phyloP scores from a whole-genome alignment of 1,140 invertebrate genomes.

The Platyscapa corneri region DNA sequence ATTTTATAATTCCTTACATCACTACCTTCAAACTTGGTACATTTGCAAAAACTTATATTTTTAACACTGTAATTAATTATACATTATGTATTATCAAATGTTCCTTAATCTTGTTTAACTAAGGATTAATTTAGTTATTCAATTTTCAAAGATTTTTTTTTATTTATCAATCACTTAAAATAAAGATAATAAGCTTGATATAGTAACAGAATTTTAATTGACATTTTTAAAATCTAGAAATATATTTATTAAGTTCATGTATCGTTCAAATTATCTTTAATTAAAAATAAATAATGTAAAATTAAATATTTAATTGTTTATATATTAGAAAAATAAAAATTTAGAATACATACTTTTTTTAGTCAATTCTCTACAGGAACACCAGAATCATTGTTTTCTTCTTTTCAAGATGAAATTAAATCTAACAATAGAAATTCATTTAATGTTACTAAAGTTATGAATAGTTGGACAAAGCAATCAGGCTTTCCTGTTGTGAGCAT shows the following conservation, averaged over 20 bases:
- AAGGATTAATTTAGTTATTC: too few relatives aligned
- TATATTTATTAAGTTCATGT: too few relatives aligned
- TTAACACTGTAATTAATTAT: not conserved
- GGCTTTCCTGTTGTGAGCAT: slow-evolving; percentile 87
- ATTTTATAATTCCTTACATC: slow-evolving; percentile 80
- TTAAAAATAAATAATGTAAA: slow-evolving; percentile 10
- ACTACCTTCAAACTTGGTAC: slow-evolving; percentile 77
- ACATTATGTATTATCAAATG: too few relatives aligned
- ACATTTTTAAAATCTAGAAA: too few relatives aligned
- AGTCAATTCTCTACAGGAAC: slow-evolving; percentile 80
- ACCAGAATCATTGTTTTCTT: slow-evolving; percentile 82
- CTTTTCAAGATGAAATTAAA: slow-evolving; percentile 76
- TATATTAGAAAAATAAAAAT: too few relatives aligned
- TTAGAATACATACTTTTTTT: slow-evolving; percentile 24
- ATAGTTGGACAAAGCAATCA: slow-evolving; percentile 87
- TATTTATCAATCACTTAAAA: too few relatives aligned
- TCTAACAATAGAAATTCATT: slow-evolving; percentile 61
- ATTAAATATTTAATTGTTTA: not conserved
- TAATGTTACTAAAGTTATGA: slow-evolving; percentile 77
- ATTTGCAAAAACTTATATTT: not conserved
- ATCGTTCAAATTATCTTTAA: too few relatives aligned
- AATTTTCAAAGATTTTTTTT: too few relatives aligned
- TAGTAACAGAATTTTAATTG: too few relatives aligned
- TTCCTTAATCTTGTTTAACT: too few relatives aligned
- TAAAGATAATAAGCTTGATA: too few relatives aligned